Base-by-base conservation (phyloP, 2,797 vertebrate species). In the Avahi laniger region DNA sequence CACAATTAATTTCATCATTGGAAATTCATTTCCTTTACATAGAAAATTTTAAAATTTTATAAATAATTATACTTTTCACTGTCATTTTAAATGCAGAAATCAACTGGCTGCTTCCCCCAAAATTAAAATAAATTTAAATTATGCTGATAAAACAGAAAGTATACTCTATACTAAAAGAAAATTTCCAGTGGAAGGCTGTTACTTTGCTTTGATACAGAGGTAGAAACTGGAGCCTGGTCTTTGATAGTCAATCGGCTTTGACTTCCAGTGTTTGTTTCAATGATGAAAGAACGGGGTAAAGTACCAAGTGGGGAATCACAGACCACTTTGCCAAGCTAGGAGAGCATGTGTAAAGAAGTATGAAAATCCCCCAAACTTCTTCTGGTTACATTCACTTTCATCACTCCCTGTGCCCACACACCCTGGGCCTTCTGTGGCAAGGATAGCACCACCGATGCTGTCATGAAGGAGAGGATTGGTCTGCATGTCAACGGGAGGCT, bases 21-120 rank as follows among this genome's bases (percentile, higher is more conserved):
- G 30, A 82, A 94, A 78, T 54, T n/a, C 24, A 91, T 75, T 96
- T 81, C 22, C 89, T 92, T 63, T 63, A 69, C 35, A 38, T 0
- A 94, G 22, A 65, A 93, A 43, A 52, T 20, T 75, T 91, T 38
- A 26, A 85, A 65, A 86, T 61, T 65, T 72, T 41, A 4, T 86
- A 89, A 95, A 78, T 69, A 87, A 85, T 83, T 67, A 52, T 10
- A 33, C 30, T 59, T 91, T 22, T 65, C 46, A 18, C 14, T 72
- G 41, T 76, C 35, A 57, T 72, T 93, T 78, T 63, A 89, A 73
- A 70, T 26, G 38, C 15, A 75, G 81, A 95, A 95, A 76, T 30
- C 52, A 94, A 69, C 12, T 35, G n/a, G 38, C 59, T 93, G 38
- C 52, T 85, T 87, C 43, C 17, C 11, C 41, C 73, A 79, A 52